Evolutionary conservation across 2,797 vertebrate genomes (phyloP).

Genomic region (Phrynocephalus guinanensis): DNA sequence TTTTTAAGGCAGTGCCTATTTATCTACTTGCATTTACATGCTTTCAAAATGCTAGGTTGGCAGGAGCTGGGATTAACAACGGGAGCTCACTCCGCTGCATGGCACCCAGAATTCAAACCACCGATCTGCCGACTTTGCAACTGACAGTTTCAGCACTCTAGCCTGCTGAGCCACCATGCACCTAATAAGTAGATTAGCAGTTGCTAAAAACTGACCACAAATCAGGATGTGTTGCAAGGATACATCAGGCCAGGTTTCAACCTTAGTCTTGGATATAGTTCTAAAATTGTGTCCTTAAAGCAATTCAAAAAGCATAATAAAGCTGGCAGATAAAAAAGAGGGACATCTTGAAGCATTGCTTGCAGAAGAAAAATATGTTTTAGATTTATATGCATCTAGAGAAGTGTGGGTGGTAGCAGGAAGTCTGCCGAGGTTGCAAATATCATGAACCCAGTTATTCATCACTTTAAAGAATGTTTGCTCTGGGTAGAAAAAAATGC

Average conservation of each 20-base stretch:
- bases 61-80: too few relatives aligned
- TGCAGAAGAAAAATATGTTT: slow-evolving; percentile 21
- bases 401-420: slow-evolving; percentile 43
- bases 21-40: too few relatives aligned
- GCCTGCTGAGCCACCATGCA: too few relatives aligned
- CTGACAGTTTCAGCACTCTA: too few relatives aligned
- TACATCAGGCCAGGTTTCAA: background rate
- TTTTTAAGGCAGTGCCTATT: too few relatives aligned
- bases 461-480: slow-evolving; percentile 70
- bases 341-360: slow-evolving; percentile 50
- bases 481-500: slow-evolving; percentile 53
- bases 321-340: slow-evolving; percentile 35
- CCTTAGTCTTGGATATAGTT: background rate
- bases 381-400: slow-evolving; percentile 55
- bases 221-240: background rate
- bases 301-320: slow-evolving; percentile 42
- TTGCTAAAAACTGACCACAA: background rate
- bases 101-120: too few relatives aligned
- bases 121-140: too few relatives aligned
- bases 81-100: too few relatives aligned
- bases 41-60: too few relatives aligned
- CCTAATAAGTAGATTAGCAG: background rate
- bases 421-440: slow-evolving; percentile 62
- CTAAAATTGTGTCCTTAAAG: slow-evolving; percentile 18
- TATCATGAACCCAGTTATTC: slow-evolving; percentile 65